Conservation (phyloP, 1,140 invertebrate species). For the Bombus superbus region DNA sequence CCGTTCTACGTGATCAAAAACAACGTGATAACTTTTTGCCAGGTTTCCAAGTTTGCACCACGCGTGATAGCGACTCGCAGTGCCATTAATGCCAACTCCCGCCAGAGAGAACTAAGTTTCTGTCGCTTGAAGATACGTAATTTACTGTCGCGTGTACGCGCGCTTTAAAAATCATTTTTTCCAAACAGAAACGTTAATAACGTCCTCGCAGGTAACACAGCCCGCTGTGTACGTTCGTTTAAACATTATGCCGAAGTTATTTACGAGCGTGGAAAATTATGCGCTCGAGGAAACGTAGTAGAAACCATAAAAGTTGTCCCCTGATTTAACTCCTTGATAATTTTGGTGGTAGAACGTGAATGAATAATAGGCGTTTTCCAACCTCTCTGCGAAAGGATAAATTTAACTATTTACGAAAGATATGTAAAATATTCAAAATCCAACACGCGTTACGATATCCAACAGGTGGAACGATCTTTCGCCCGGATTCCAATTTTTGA, state of each 20-base stretch:
- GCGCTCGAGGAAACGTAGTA: not conserved
- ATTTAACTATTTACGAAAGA: too few species aligned
- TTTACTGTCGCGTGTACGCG: not conserved
- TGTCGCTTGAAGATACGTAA: not conserved
- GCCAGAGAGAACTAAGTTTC: not conserved
- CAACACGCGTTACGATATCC: too few species aligned
- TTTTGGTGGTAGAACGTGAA: not conserved
- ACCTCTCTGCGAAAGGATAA: too few species aligned
- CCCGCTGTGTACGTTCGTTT: not conserved
- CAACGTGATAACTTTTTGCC: not conserved
- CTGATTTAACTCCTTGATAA: not conserved
- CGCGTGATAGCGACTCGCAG: not conserved
- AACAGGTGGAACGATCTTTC: too few species aligned
- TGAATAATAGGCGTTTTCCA: too few species aligned
- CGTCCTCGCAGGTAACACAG: not conserved
- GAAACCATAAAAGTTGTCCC: not conserved
- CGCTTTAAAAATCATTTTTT: not conserved
- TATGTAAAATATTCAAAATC: too few species aligned
- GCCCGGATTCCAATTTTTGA: too few species aligned
- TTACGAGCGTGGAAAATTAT: not conserved
- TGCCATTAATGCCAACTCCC: not conserved
- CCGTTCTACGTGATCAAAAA: not conserved
- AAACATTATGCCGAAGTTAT: not conserved
- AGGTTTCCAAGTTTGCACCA: not conserved
- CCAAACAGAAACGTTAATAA: not conserved